These are phyloP conservation scores for Drosophila littoralis DNA, from an alignment of 1,140 invertebrate species.

Conservation along the genomic window DNA sequence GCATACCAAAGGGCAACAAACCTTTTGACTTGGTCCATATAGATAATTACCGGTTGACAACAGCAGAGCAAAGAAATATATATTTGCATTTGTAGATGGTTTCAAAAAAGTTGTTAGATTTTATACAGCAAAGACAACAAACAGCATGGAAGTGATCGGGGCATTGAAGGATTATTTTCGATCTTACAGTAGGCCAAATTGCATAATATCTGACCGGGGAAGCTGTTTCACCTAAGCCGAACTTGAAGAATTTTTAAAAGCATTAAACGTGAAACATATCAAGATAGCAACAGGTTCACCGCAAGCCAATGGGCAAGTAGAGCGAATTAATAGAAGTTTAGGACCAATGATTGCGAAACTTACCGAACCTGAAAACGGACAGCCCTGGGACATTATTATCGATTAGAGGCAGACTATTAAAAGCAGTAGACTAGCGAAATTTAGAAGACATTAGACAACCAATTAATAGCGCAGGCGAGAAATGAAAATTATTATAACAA, in stretches of 20 bases:
- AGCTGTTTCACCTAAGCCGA: not conserved
- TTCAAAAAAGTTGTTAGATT: no score
- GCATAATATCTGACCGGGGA: not conserved
- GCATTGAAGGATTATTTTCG: no score
- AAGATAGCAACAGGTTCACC: not conserved
- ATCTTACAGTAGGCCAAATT: no score
- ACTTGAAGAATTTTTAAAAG: not conserved
- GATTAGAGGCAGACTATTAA: not conserved
- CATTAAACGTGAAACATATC: not conserved
- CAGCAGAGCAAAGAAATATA: not conserved
- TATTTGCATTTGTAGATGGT: not conserved
- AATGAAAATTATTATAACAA: no score
- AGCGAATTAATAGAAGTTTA: not conserved
- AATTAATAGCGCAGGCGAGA: not conserved
- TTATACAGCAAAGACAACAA: no score
- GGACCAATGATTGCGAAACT: not conserved
- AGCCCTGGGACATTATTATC: no score
- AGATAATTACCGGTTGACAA: not conserved
- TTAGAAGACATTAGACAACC: not conserved
- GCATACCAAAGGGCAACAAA: no score
- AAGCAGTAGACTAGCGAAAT: not conserved
- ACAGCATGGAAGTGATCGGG: no score
- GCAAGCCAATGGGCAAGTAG: not conserved
- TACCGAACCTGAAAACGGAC: not conserved
- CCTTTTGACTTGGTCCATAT: no score